A percentile compares a stretch with the other conserved stretches of the same genome.
phyloP scores from a whole-genome alignment of 1,140 invertebrate genomes.

The Amyelois transitella region DNA sequence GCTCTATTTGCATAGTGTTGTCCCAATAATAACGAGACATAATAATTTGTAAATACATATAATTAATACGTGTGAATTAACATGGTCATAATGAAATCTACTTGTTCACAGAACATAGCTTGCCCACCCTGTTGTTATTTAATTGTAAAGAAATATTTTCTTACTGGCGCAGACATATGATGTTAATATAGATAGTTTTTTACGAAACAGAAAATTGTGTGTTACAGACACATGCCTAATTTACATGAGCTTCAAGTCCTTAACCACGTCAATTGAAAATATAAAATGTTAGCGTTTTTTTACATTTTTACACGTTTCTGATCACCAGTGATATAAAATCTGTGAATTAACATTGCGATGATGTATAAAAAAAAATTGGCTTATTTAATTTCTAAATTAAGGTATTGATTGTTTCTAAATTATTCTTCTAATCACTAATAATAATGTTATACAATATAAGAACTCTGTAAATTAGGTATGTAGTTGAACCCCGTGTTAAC shows the following conservation, averaged over 20 bases:
- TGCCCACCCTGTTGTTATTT: constrained; percentile 37
- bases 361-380: too few relatives aligned
- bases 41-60: neutral
- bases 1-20: neutral
- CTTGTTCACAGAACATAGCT: constrained; percentile 27
- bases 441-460: too few relatives aligned
- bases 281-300: too few relatives aligned
- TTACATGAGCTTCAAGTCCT: neutral
- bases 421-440: too few relatives aligned
- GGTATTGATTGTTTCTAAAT: too few relatives aligned
- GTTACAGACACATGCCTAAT: neutral
- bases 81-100: neutral
- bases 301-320: too few relatives aligned
- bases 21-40: neutral
- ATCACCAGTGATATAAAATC: too few relatives aligned
- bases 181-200: constrained; percentile 22
- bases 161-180: constrained; percentile 28
- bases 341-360: too few relatives aligned
- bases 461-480: neutral
- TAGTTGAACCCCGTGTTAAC: constrained; percentile 2
- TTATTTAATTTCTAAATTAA: too few relatives aligned
- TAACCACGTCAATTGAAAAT: too few relatives aligned
- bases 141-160: constrained; percentile 42
- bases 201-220: constrained; percentile 12
- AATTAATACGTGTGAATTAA: neutral